These are phyloP conservation scores for Pristionchus maxplancki DNA, from an alignment of 2,888 invertebrate species.

Conservation along the genomic window DNA sequence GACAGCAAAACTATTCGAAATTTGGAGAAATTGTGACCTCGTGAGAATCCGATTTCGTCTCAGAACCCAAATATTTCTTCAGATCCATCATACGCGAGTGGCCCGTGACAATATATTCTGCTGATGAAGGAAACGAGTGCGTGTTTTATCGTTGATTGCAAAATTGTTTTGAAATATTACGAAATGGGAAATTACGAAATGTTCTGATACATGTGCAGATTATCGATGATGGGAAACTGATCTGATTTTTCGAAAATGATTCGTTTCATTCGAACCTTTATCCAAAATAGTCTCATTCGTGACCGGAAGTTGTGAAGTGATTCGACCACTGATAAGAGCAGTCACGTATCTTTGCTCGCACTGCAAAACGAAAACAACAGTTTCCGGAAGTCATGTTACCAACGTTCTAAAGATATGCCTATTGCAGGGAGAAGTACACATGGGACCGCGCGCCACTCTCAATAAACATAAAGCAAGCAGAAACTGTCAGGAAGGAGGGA, in stretches of 20 bases:
- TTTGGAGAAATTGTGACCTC: neutral
- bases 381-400: neutral
- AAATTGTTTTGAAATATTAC: neutral
- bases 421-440: neutral
- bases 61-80: neutral
- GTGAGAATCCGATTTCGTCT: neutral
- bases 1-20: neutral
- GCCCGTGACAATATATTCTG: neutral
- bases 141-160: neutral
- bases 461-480: neutral
- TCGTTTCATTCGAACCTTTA: too few relatives aligned
- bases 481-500: neutral
- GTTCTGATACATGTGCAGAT: neutral
- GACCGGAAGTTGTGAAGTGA: neutral
- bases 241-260: neutral
- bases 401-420: neutral
- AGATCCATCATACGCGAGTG: neutral
- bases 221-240: neutral
- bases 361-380: neutral
- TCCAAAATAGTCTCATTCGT: too few relatives aligned
- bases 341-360: neutral
- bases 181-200: neutral
- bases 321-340: neutral
- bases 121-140: neutral
- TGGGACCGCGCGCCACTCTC: neutral